Evolutionary conservation across 1,140 invertebrate genomes (phyloP), one percentile per base, ranked within the genome.

Genomic region (Meloidogyne floridensis): DNA sequence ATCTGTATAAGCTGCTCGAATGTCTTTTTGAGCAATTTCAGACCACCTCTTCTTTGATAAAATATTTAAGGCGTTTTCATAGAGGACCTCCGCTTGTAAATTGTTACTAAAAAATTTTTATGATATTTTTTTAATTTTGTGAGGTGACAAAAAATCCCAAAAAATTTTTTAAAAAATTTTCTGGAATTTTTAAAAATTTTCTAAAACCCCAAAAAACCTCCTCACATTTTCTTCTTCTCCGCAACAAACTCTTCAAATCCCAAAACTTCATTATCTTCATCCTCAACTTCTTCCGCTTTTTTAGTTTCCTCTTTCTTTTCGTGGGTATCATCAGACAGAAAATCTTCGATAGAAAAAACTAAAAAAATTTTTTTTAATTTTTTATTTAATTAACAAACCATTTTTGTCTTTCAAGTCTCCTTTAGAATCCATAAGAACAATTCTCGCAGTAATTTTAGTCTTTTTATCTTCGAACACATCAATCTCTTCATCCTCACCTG

Each of bases 1-100:
- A n/a, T 85, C 84, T n/a, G 79, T 59, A 77, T 85, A 85, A 15
- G 84, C 84, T 13, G 13, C 53, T n/a, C 84, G 51, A n/a, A 85
- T 80, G 76, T 85, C 84, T 10, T 20, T 56, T 47, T 74, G 59
- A 47, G 59, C 20, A 69, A 84, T 74, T n/a, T 77, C 83, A 11
- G 83, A 65, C 83, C 83, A 84, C 13, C 83, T 20, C 47, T 72
- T 47, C 51, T 75, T 85, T 15, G 56, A 56, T 9, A 84, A 54
- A 81, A 84, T 79, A n/a, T 77, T 70, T 20, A 84, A 54, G 2
- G 83, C 83, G 43, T 75, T 85, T 2, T 65, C 20, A 77, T 72
- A 85, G 51, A 84, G 42, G 11, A 76, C 3, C 10, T 86, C 83
- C 1, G 84, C 59, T 71, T 81, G 69, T n/a, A 43, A 51, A 53